These are phyloP conservation scores for Gari tellinella DNA, from an alignment of 2,888 invertebrate genomes.

Conservation along the genomic window DNA sequence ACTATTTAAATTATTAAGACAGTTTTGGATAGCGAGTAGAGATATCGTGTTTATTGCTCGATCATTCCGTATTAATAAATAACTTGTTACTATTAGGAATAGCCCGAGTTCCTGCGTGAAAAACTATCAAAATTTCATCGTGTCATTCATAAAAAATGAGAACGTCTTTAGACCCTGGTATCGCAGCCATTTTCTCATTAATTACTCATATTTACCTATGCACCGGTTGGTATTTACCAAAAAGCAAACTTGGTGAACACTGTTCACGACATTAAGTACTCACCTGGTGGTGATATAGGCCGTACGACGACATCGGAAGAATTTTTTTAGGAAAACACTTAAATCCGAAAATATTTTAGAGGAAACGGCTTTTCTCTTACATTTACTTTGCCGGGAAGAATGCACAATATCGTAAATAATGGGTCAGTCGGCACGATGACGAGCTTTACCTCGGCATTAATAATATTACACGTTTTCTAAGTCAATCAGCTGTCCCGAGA, in stretches of 20 bases:
- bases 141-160: conserved; percentile 62
- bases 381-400: conserved; percentile 18
- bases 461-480: conserved; percentile 50
- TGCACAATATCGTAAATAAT: conserved; percentile 48
- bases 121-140: conserved; percentile 54
- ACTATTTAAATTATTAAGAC: no score
- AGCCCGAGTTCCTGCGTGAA: no score
- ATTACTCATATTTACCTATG: conserved; percentile 39
- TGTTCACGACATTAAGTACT: conserved; percentile 21
- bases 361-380: conserved; percentile 5
- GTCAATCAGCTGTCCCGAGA: conserved; percentile 46
- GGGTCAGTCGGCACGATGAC: conserved; percentile 27
- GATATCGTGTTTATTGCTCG: conserved; percentile 4
- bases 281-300: conserved; percentile 61
- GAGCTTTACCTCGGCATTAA: conserved; percentile 45
- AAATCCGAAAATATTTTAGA: conserved; percentile 21
- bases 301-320: conserved; percentile 57
- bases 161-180: background rate
- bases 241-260: conserved; percentile 26
- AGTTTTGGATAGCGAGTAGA: background rate
- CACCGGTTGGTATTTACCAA: conserved; percentile 43
- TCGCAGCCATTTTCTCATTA: conserved; percentile 30
- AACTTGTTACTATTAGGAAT: no score
- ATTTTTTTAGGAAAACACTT: conserved; percentile 7
- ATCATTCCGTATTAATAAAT: background rate